phyloP scores from a whole-genome alignment of 2,113 vertebrate species.

The Grantiella picta region DNA sequence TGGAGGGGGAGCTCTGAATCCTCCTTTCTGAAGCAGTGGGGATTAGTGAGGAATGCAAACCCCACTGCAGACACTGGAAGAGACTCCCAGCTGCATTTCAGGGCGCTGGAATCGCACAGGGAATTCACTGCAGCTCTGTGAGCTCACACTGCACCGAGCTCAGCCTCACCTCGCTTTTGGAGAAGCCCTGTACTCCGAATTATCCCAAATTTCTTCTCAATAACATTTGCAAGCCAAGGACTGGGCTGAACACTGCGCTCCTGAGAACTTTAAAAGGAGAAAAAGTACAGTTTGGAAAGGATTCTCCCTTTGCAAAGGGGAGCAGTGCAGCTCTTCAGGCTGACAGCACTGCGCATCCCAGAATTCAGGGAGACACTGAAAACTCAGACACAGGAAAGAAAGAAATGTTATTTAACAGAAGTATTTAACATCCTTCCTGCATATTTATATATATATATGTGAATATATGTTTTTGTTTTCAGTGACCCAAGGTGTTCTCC shows the following conservation, averaged over 20 bases:
- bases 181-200: not conserved
- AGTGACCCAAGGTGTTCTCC: not conserved
- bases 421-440: not conserved
- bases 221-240: not conserved
- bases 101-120: not conserved
- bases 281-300: not conserved
- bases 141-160: not conserved
- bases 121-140: not conserved
- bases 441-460: fast-evolving
- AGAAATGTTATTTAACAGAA: not conserved
- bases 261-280: not conserved
- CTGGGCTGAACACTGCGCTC: not conserved
- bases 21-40: not conserved
- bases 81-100: not conserved
- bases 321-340: not conserved
- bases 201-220: not conserved
- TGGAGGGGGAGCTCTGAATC: not conserved
- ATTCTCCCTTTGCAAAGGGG: not conserved
- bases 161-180: not conserved
- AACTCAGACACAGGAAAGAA: not conserved
- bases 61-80: not conserved
- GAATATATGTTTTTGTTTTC: not conserved
- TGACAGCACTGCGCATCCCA: not conserved
- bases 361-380: not conserved
- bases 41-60: not conserved